Base-by-base conservation (phyloP, 2,113 vertebrate species). In the Plectropomus leopardus region DNA sequence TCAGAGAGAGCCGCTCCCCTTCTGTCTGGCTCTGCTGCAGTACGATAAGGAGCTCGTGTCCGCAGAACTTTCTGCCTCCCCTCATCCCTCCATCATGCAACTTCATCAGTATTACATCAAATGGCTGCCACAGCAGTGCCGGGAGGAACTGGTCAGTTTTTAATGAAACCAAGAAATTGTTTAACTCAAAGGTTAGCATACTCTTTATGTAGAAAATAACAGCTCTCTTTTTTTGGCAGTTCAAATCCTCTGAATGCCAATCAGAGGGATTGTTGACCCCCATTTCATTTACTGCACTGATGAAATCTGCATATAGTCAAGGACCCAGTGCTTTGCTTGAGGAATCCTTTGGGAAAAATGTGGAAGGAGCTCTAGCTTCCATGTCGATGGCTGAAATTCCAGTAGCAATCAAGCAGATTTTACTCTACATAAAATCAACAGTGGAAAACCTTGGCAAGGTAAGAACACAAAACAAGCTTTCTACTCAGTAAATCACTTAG, bases 1-100 rank as follows among this genome's bases (percentile, higher is more conserved):
- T 69, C 98, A 99, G 92, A 95, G 96, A 72, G 97, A 99, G 55
- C 97, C 98, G 0, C 93, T 99, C 0, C 95, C 97, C 1, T 94
- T 99, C 74, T 98, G 98, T 74, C 83, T 99, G 83, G 94, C 96
- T 82, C 94, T 99, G 63, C 96, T 96, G 86, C 94, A 94, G 24
- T 98, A 97, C 0, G 98, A 99, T 83, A 96, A 94, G 85, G 95
- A 96, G 72, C 89, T 97, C 0, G 75, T 88, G 5, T 75, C 93
- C 0, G 72, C 94, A 0, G 57, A 89, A n/a, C 60, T 66, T 14
- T 57, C 54, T 0, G 32, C 63, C 7, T 69, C 93, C 16, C 76
- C 91, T 72, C 89, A 93, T 81, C 80, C 73, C 17, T 91, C 90
- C n/a, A 84, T 97, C 36, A 24, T 78, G 47, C 40, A 0, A 0